Base-by-base conservation (phyloP, 2,888 invertebrate species). In the Leptinotarsa juncta region DNA sequence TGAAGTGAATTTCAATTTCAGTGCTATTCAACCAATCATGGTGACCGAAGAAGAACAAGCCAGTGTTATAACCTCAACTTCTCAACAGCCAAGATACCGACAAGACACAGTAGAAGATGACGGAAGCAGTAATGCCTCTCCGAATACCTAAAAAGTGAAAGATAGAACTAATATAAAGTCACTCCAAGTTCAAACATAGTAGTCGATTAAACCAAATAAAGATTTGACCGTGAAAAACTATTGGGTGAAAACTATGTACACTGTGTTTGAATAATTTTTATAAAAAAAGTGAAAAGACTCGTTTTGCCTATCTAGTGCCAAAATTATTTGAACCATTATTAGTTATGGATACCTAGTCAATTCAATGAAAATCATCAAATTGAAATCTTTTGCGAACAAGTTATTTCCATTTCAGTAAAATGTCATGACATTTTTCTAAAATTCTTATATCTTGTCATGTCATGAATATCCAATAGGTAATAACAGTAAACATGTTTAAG, bases 11-110 rank as follows among this genome's bases (percentile, higher is more conserved):
- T 16, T 57, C 4, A 3, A 57, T 88, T 89, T 69, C 84, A 92
- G 92, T 82, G 90, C 91, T 69, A 85, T 92, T 83, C 92, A 92
- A 83, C 89, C 90, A 70, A 88, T 89, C 76, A 85, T 86, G 80
- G 85, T 88, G 42, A 85, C 87, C 18, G 82, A 78, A 53, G 86
- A 85, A 68, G 87, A 87, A 77, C 87, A 87, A 79, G 81, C 86
- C 18, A 85, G 85, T 70, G 87, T 87, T 15, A 87, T 87, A 48
- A 87, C 87, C 7, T 86, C 87, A 16, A 86, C 86, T 4, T 86
- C 82, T 7, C 84, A 83, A 72, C 80, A 79, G 70, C 75, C 77
- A 18, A 78, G 82, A 76, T 82, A 78, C 66, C 78, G 80, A 70
- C 78, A 79, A 51, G 78, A 79, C 15, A 75, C 70, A 2, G 80